phyloP scores from a whole-genome alignment of 2,797 vertebrate genomes.

The Enteromius unitaeniatus region DNA sequence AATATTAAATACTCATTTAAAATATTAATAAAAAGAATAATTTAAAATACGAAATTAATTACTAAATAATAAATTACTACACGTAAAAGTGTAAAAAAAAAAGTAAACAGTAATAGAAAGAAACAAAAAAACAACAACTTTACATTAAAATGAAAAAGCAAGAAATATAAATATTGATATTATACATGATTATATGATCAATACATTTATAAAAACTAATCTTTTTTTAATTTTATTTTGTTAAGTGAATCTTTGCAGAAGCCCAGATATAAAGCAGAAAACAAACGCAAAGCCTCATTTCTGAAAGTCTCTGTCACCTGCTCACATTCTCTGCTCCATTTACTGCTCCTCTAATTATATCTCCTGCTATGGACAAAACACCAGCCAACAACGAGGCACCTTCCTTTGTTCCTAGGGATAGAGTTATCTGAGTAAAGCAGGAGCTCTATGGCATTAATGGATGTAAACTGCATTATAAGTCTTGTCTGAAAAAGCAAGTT shows the following conservation, averaged over 20 bases:
- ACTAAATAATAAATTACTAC: neutral
- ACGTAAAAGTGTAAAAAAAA: neutral
- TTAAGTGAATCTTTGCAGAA: too few relatives aligned
- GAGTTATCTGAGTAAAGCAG: neutral
- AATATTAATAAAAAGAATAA: neutral
- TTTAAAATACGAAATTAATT: neutral
- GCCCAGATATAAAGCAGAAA: constrained; percentile 23
- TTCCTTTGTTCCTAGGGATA: neutral
- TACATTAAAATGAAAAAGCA: neutral
- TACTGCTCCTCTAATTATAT: constrained; percentile 62
- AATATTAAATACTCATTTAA: neutral
- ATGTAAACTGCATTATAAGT: neutral
- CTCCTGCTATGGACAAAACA: neutral
- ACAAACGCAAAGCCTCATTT: constrained; percentile 14
- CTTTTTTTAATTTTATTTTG: too few relatives aligned
- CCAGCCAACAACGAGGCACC: neutral
- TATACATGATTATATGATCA: neutral
- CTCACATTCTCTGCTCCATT: constrained; percentile 53
- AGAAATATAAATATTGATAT: neutral
- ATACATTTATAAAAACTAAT: neutral
- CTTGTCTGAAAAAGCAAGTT: neutral
- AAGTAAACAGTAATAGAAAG: neutral
- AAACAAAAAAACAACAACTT: neutral
- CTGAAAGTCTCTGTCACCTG: constrained; percentile 44
- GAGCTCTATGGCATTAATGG: neutral